Evolutionary conservation across 2,888 invertebrate species (phyloP).

Genomic region (Barypeithes pellucidus): DNA sequence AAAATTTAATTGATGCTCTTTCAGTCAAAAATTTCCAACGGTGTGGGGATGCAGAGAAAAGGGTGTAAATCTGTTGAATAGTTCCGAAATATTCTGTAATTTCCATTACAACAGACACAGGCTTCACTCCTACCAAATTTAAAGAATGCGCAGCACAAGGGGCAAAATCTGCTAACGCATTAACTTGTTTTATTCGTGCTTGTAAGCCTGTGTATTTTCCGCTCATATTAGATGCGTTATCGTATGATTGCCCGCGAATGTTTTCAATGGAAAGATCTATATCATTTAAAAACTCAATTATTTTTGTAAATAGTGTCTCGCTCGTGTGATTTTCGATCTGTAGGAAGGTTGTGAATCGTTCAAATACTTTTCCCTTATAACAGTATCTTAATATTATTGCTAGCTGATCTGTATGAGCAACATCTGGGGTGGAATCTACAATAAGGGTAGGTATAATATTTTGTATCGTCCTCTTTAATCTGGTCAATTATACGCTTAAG

Average conservation of each 20-base stretch:
- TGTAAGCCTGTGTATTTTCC: slow-evolving; percentile 4
- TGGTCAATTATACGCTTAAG: background rate
- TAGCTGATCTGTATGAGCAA: background rate
- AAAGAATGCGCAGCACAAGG: slow-evolving; percentile 24
- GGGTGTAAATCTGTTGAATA: slow-evolving; percentile 4
- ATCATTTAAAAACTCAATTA: background rate
- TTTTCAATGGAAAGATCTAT: background rate
- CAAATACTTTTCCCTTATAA: slow-evolving; percentile 5
- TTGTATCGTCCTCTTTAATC: background rate
- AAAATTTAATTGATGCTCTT: background rate
- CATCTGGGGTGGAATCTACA: background rate
- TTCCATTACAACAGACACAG: slow-evolving; percentile 14
- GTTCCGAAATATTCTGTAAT: background rate
- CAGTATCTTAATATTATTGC: slow-evolving; percentile 10
- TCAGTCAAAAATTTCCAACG: slow-evolving; percentile 25
- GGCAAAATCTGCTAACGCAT: slow-evolving; percentile 21
- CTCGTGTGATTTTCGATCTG: background rate
- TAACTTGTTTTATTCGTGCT: background rate
- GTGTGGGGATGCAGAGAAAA: slow-evolving; percentile 34
- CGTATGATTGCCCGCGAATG: background rate
- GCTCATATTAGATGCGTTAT: slow-evolving; percentile 2
- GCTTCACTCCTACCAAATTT: background rate
- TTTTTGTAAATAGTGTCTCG: background rate
- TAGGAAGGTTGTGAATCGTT: background rate
- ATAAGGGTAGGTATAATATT: background rate